These are phyloP conservation scores for Drosophila sp. DNA, from an alignment of 1,140 invertebrate species.

Conservation along the genomic window DNA sequence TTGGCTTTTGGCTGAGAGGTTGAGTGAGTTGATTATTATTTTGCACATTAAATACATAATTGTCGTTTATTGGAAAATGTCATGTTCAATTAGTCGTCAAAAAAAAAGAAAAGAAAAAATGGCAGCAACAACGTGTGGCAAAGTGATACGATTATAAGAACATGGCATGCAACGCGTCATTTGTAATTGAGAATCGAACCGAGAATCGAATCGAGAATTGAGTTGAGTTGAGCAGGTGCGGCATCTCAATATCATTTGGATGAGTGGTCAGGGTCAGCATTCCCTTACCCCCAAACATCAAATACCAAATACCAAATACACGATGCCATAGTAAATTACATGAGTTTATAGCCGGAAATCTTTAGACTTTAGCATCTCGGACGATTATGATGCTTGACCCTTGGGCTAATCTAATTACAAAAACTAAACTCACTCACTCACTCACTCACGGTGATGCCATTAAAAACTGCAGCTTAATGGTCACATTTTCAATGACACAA, in stretches of 20 bases:
- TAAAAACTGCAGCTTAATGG: conserved; percentile 12
- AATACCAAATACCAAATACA: no score
- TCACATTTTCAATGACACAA: conserved; percentile 13
- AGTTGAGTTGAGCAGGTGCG: conserved; percentile 16
- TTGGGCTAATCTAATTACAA: conserved; percentile 14
- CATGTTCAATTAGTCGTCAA: conserved; percentile 74
- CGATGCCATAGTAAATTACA: conserved; percentile 2
- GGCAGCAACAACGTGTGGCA: conserved; percentile 6
- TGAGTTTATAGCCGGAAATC: conserved; percentile 12
- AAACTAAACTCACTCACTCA: conserved; percentile 1
- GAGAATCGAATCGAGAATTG: conserved; percentile 27
- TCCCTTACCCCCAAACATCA: not conserved
- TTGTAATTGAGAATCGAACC: conserved; percentile 29
- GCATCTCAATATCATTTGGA: conserved; percentile 10
- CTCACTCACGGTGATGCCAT: conserved; percentile 5
- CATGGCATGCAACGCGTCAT: conserved; percentile 52
- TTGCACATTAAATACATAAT: conserved; percentile 62
- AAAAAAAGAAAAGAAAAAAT: not conserved
- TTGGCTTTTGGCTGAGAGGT: conserved; percentile 37
- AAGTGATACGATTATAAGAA: conserved; percentile 24
- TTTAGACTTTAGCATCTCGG: not conserved
- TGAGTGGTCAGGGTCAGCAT: conserved; percentile 3
- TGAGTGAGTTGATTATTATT: conserved; percentile 41
- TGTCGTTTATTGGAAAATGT: conserved; percentile 76
- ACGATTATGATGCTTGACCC: conserved; percentile 10